Conservation (phyloP, 2,113 vertebrate genomes). For the Rhynchopsitta pachyrhyncha region DNA sequence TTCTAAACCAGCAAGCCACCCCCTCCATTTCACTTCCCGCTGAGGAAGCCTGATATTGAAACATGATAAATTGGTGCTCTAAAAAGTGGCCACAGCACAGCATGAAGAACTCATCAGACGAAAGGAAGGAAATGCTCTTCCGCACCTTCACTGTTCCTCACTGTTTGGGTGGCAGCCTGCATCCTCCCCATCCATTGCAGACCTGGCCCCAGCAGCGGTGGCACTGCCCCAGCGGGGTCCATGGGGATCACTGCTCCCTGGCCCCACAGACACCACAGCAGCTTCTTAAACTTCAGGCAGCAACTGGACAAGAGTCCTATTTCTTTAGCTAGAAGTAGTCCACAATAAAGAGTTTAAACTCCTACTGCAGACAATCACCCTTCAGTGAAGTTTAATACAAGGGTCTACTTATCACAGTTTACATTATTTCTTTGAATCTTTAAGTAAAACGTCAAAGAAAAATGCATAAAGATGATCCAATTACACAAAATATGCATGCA, state of each 20-base stretch:
- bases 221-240: not conserved
- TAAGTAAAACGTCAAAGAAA: not conserved
- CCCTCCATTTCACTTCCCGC: not conserved
- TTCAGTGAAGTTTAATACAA: not conserved
- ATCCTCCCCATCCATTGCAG: not conserved
- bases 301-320: not conserved
- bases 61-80: not conserved
- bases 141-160: rapidly evolving
- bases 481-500: not conserved
- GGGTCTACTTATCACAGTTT: slow-evolving; percentile 67
- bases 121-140: not conserved
- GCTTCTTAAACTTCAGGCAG: not conserved
- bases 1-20: not conserved
- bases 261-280: too few species aligned
- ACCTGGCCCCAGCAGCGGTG: not conserved
- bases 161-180: not conserved
- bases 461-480: not conserved
- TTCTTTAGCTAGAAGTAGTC: not conserved
- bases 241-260: not conserved
- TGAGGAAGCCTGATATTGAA: not conserved
- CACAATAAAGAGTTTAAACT: not conserved
- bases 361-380: not conserved
- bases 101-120: not conserved
- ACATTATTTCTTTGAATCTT: slow-evolving; percentile 76
- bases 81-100: not conserved